phyloP scores from a whole-genome alignment of 2,797 vertebrate genomes.

The Martes flavigula region DNA sequence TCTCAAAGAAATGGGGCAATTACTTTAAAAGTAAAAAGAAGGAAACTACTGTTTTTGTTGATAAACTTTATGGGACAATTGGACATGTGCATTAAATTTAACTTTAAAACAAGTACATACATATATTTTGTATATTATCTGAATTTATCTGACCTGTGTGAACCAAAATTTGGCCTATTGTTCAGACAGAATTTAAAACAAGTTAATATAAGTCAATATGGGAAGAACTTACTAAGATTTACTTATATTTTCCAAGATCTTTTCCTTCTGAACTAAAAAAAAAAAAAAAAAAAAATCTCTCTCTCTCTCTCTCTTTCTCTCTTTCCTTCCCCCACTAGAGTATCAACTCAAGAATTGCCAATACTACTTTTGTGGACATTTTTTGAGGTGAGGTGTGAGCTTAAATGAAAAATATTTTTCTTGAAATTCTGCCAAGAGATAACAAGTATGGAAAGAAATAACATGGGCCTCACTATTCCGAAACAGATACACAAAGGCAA shows the following conservation, averaged over 20 bases:
- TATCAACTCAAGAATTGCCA: conserved; percentile 1
- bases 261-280: background rate
- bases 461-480: background rate
- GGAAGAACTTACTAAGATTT: conserved; percentile 3
- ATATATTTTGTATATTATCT: background rate
- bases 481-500: background rate
- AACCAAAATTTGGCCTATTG: background rate
- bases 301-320: background rate
- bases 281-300: background rate
- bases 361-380: background rate
- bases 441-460: conserved; percentile 1
- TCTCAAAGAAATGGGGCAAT: background rate
- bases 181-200: conserved; percentile 30
- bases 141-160: background rate
- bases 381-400: conserved; percentile 37
- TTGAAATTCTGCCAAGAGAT: conserved; percentile 67
- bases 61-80: background rate
- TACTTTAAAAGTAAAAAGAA: background rate
- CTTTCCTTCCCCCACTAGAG: background rate
- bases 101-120: background rate
- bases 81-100: background rate
- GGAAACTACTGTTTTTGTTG: background rate
- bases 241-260: conserved; percentile 21
- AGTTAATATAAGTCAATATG: conserved; percentile 4
- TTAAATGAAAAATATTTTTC: conserved; percentile 62